Evolutionary conservation across 2,888 invertebrate species (phyloP).

Genomic region (Athalia rosae): DNA sequence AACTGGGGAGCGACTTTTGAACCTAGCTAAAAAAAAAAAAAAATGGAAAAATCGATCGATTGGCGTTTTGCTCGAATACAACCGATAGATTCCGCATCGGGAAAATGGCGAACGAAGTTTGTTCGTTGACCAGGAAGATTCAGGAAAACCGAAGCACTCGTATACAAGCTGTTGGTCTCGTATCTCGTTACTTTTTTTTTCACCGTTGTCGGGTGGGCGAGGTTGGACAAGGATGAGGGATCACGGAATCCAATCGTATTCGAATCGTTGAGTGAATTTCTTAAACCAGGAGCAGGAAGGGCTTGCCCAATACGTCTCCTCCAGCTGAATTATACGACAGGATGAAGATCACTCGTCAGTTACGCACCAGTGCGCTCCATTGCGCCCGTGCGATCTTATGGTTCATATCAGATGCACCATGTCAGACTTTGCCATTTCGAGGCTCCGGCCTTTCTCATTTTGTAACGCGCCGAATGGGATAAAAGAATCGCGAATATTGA

Average conservation of each 20-base stretch:
- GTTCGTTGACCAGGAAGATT: too few species aligned
- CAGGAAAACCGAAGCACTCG: too few species aligned
- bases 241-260: conserved; percentile 38
- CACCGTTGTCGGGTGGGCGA: conserved; percentile 20
- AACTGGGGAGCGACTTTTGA: too few species aligned
- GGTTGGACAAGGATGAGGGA: conserved; percentile 35
- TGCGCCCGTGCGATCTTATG: conserved; percentile 8
- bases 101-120: too few species aligned
- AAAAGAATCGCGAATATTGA: too few species aligned
- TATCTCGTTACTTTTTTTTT: background rate
- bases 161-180: background rate
- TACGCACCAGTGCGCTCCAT: conserved; percentile 42
- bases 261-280: conserved; percentile 43
- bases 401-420: conserved; percentile 1
- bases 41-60: too few species aligned
- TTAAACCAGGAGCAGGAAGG: conserved; percentile 39
- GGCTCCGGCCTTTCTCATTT: too few species aligned
- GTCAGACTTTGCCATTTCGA: background rate
- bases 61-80: too few species aligned
- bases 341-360: conserved; percentile 44
- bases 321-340: conserved; percentile 41
- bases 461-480: too few species aligned
- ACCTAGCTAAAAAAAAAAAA: too few species aligned
- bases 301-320: conserved; percentile 38
- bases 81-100: too few species aligned